Base-by-base conservation (phyloP, 2,888 invertebrate genomes). In the Hirtodrosophila trivittata region DNA sequence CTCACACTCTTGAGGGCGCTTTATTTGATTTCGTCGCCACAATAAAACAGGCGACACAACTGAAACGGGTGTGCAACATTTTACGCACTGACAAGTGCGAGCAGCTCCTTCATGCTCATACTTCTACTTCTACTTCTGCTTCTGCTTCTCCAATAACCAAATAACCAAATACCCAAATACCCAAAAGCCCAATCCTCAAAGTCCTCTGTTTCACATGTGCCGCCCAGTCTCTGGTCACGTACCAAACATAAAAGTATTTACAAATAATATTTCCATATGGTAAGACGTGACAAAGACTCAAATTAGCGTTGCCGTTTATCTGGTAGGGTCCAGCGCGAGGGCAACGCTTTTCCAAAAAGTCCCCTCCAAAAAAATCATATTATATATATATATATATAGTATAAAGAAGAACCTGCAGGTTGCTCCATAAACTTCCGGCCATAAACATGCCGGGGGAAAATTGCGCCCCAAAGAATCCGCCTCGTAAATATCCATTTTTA, bases 221-320 rank as follows among this genome's bases (percentile, higher is more conserved):
- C 71, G 60, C 72, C 73, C 67, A 56, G 81, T 80, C 83, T 42
- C 67, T 75, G 83, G 87, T 88, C 87, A 87, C 87, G 87, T 87
- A 75, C 77, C 72, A 66, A 74, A 80, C 87, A 89, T 89, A 87
- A 87, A 89, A 87, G 87, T 88, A 89, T 87, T 87, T 89, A 87
- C 87, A 88, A 88, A 87, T 87, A 87, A 87, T 87, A 87, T 87
- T 88, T 87, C 88, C 87, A 88, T 89, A 87, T 89, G 89, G 73
- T 72, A 87, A 89, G 87, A 87, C 87, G 89, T 87, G 87, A 87
- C 89, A 89, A 88, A 89, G 87, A 88, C 87, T 87, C 88, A 81
- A 88, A 84, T 88, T 87, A 86, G 86, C 84, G 87, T 75, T 80
- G 80, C 72, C 83, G 86, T 83, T 87, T 88, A 84, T 81, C 74